These are phyloP conservation scores for Alethe castanea DNA, from an alignment of 2,113 vertebrate species.

Conservation along the genomic window DNA sequence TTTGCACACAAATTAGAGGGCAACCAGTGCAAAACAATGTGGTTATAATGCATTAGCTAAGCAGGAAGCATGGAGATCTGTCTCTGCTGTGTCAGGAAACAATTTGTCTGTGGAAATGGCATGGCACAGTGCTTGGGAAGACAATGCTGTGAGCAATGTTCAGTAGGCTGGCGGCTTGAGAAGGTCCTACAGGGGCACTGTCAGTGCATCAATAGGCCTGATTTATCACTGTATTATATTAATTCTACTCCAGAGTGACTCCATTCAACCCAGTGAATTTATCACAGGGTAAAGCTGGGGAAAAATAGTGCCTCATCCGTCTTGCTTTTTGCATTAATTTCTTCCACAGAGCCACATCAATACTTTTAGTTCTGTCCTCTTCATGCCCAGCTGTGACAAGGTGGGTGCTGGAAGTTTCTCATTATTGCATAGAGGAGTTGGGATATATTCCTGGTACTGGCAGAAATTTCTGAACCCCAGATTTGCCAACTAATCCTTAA, in stretches of 20 bases:
- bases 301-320: neutral
- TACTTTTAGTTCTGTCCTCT: neutral
- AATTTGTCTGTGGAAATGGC: constrained; percentile 56
- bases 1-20: constrained; percentile 51
- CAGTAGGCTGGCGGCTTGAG: neutral
- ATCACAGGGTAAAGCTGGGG: neutral
- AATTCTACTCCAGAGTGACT: constrained; percentile 29
- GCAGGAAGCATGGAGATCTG: constrained; percentile 49
- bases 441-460: neutral
- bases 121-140: constrained; percentile 36
- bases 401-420: neutral
- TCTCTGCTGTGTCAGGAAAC: constrained; percentile 57
- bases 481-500: neutral
- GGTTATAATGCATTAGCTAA: constrained; percentile 47
- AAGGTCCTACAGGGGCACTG: constrained; percentile 50
- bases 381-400: neutral
- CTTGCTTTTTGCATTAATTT: neutral
- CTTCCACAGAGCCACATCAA: neutral
- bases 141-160: constrained; percentile 23
- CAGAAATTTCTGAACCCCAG: neutral
- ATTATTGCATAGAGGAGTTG: neutral
- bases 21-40: constrained; percentile 54
- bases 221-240: constrained; percentile 49
- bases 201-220: constrained; percentile 43
- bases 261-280: constrained; percentile 12